These are phyloP conservation scores for Brachionichthys hirsutus DNA, from an alignment of 2,113 vertebrate genomes.

Conservation along the genomic window DNA sequence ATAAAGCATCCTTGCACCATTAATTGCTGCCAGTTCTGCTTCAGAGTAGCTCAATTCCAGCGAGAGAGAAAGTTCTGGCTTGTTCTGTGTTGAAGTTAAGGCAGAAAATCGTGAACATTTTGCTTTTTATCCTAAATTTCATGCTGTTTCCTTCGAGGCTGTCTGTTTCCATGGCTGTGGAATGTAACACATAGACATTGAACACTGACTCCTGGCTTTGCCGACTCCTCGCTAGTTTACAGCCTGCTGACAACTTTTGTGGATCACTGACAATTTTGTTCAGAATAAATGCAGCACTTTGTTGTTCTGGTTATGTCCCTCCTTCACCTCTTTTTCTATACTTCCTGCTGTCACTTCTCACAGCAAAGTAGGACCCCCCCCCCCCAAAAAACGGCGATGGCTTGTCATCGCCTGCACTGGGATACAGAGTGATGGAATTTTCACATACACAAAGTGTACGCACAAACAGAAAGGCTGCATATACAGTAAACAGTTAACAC, in stretches of 20 bases:
- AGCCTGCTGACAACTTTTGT: constrained; percentile 5
- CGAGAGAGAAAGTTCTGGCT: constrained; percentile 15
- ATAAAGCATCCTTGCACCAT: constrained; percentile 35
- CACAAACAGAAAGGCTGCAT: constrained; percentile 10
- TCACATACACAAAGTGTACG: constrained; percentile 2
- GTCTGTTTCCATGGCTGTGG: constrained; percentile 18
- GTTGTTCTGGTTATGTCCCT: not conserved
- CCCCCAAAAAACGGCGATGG: constrained; percentile 1
- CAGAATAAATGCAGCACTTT: constrained; percentile 12
- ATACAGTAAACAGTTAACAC: constrained; percentile 4
- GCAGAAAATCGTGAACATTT: constrained; percentile 38
- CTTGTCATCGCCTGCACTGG: not conserved
- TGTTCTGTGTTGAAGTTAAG: constrained; percentile 19
- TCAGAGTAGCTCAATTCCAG: constrained; percentile 21
- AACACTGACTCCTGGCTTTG: constrained; percentile 15
- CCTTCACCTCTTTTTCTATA: constrained; percentile 27
- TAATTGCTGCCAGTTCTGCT: constrained; percentile 27
- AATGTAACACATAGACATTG: constrained; percentile 57
- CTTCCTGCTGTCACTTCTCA: constrained; percentile 58
- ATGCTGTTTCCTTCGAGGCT: not conserved
- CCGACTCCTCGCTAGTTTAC: constrained; percentile 12
- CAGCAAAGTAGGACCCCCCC: constrained; percentile 36
- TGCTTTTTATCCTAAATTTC: constrained; percentile 9
- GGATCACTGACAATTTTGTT: constrained; percentile 24
- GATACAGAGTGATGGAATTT: not conserved